Conservation (phyloP, 2,888 invertebrate genomes). For the Torymus texanus region DNA sequence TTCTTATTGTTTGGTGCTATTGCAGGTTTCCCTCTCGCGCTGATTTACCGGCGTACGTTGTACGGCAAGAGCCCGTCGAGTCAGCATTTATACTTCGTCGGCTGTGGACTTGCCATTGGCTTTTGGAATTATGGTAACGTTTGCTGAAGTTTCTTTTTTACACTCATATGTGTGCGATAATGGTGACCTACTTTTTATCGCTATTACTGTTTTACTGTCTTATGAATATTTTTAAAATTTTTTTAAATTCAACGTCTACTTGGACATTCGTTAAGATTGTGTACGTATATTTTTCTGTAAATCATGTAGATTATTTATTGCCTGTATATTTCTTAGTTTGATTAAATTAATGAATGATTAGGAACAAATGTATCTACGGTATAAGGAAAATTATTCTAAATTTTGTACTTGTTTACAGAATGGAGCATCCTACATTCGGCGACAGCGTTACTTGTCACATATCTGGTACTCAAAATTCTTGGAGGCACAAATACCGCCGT, state of each 20-base stretch:
- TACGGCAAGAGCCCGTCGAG: constrained; percentile 77
- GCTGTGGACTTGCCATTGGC: constrained; percentile 84
- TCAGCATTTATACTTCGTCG: constrained; percentile 86
- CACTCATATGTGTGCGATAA: no score
- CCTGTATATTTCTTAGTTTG: no score
- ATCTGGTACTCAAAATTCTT: constrained; percentile 80
- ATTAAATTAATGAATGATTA: no score
- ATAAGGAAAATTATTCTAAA: no score
- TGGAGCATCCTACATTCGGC: constrained; percentile 85
- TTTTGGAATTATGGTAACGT: constrained; percentile 89
- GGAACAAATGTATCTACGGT: no score
- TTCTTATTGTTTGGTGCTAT: not conserved
- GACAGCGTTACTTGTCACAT: constrained; percentile 84
- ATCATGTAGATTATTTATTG: no score
- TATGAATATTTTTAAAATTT: no score
- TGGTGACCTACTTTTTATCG: not conserved
- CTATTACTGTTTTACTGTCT: not conserved
- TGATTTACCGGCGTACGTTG: constrained; percentile 79
- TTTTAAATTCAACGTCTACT: no score
- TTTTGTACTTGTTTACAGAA: constrained; percentile 70
- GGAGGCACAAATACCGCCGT: constrained; percentile 83
- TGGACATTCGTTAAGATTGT: no score
- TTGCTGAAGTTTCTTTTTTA: not conserved
- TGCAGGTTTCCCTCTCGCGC: constrained; percentile 85
- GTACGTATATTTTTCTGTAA: not conserved